Evolutionary conservation across 2,797 vertebrate species (phyloP).

Genomic region (Lepus townsendii): DNA sequence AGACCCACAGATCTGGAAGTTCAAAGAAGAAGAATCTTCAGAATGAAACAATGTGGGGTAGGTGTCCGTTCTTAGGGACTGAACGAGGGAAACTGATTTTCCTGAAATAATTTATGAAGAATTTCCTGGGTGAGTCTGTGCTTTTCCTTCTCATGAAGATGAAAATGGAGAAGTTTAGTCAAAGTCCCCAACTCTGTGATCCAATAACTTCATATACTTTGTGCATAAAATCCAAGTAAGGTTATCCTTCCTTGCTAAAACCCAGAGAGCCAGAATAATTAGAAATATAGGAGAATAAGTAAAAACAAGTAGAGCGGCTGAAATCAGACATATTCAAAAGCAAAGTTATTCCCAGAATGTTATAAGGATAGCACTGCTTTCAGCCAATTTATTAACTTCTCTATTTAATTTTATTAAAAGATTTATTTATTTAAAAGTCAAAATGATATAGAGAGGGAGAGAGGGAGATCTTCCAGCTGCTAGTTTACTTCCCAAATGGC

Average conservation of each 20-base stretch:
- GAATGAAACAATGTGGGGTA: neutral
- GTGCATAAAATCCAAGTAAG: neutral
- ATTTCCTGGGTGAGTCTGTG: neutral
- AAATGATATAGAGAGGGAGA: too few relatives aligned
- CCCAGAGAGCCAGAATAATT: constrained; percentile 38
- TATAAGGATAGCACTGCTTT: neutral
- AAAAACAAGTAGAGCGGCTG: neutral
- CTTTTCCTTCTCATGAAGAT: neutral
- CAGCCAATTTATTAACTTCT: constrained; percentile 19
- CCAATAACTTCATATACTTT: neutral
- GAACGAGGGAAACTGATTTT: neutral
- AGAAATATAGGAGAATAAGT: neutral
- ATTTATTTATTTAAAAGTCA: too few relatives aligned
- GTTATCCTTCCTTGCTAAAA: neutral
- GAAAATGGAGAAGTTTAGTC: neutral
- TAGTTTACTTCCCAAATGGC: too few relatives aligned
- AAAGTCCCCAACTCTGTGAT: neutral
- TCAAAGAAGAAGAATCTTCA: neutral
- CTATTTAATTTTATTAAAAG: too few relatives aligned
- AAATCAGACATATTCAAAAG: constrained; percentile 46
- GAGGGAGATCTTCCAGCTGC: too few relatives aligned
- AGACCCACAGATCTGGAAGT: neutral
- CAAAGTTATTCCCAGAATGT: constrained; percentile 20
- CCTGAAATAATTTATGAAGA: neutral
- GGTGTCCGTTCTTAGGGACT: neutral